Evolutionary conservation across 1,140 invertebrate genomes (phyloP), one percentile per base, ranked within the genome.

Genomic region (Hyposmocoma kahamanoa): DNA sequence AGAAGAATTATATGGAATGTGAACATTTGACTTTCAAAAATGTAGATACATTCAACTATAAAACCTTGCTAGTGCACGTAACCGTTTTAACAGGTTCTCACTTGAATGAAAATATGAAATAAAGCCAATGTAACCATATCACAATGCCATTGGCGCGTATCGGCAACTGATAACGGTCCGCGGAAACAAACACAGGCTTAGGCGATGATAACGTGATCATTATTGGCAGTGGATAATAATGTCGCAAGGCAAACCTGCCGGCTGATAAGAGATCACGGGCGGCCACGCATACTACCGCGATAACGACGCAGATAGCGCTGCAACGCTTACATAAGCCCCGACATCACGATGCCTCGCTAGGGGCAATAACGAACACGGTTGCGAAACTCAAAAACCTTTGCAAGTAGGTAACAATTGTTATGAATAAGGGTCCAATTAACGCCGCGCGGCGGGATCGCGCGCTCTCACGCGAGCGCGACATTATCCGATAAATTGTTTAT

Each of bases 211-310:
- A n/a, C n/a, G n/a, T n/a, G n/a, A n/a, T n/a, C n/a, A n/a, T n/a
- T n/a, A n/a, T n/a, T n/a, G n/a, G n/a, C n/a, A n/a, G n/a, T n/a
- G n/a, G 24, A 11, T 11, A 11, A 26, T 26, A 44, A 26, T 63
- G 50, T 50, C 49, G 54, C 57, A 53, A 61, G 52, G 62, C 58
- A 47, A 58, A 55, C 55, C 51, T 52, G 56, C 46, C 47, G 36
- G n/a, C 48, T 58, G 62, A 65, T 65, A 61, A 60, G 36, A 45
- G 52, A 53, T 51, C 54, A 47, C 36, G 47, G 42, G 30, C 50
- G 39, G 20, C 44, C 42, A 30, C 47, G 47, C 53, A 38, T 48
- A 34, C 32, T 30, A 47, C 30, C 48, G 34, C 46, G 53, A 55
- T 55, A 45, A 56, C 46, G 34, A 11, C 11, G 26, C 34, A 41